Conservation (phyloP, 2,113 vertebrate genomes). For the Acinonyx jubatus region DNA sequence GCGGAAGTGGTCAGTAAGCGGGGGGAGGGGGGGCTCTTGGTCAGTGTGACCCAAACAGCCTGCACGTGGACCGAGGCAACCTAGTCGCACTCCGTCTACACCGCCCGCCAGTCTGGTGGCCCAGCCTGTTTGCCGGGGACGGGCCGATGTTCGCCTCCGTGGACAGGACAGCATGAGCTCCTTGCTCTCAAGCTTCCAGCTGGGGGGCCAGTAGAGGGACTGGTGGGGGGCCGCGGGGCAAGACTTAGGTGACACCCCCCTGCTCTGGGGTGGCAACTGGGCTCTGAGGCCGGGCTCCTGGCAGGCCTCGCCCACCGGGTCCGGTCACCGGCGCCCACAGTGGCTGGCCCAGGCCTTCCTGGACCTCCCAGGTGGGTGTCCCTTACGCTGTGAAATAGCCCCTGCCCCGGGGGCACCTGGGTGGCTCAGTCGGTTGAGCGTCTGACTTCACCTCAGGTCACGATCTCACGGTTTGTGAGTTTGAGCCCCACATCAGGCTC, state of each 20-base stretch:
- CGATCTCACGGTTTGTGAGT: too few relatives aligned
- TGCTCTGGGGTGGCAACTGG: too few relatives aligned
- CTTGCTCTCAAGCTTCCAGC: not conserved
- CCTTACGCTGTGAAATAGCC: not conserved
- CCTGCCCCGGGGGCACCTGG: too few relatives aligned
- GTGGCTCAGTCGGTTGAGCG: too few relatives aligned
- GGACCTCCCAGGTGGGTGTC: too few relatives aligned
- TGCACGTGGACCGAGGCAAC: accelerated
- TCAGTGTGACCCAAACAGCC: not conserved
- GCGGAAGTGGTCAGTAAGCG: not conserved
- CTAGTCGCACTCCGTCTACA: not conserved
- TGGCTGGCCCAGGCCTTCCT: not conserved
- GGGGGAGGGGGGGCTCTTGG: too few relatives aligned
- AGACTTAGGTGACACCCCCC: not conserved
- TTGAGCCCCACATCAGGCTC: too few relatives aligned
- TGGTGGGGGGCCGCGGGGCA: not conserved
- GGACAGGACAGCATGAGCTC: not conserved
- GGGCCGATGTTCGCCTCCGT: accelerated
- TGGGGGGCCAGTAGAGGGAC: not conserved
- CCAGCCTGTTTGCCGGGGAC: not conserved
- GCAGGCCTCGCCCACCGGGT: not conserved
- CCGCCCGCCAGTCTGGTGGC: not conserved
- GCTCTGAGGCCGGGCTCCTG: not conserved
- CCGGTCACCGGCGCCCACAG: accelerated
- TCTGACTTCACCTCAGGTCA: too few relatives aligned